These are phyloP conservation scores for Spilosoma lubricipeda DNA, from an alignment of 2,888 invertebrate genomes.

Conservation along the genomic window DNA sequence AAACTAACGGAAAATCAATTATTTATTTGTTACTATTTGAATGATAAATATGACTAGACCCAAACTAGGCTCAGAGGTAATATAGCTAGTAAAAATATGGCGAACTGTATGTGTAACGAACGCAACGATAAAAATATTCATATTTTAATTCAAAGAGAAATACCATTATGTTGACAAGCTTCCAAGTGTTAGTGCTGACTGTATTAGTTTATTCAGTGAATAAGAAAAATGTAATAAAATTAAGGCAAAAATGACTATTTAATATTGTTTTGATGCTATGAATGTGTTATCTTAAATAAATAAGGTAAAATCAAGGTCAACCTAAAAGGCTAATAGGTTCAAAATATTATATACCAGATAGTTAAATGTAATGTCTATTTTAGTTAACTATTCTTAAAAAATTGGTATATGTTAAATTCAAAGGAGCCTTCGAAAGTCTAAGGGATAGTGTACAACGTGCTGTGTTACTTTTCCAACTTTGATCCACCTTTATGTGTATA, in stretches of 20 bases:
- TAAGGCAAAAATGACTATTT: not conserved
- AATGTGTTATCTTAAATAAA: not conserved
- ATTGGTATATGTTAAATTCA: not conserved
- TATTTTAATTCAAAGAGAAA: constrained; percentile 37
- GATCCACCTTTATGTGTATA: not conserved
- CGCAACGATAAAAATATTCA: constrained; percentile 36
- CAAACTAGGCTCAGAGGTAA: constrained; percentile 31
- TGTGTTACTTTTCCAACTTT: not conserved
- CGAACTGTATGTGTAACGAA: constrained; percentile 42
- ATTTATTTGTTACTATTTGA: not conserved
- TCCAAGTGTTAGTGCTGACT: constrained; percentile 14
- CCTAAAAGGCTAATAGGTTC: not conserved
- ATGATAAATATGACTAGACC: constrained; percentile 2
- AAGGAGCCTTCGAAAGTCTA: not conserved
- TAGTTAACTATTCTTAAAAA: not conserved
- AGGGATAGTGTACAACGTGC: too few species aligned
- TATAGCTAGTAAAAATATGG: constrained; percentile 28
- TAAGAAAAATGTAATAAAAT: too few species aligned
- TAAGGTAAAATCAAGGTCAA: not conserved
- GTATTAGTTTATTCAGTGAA: not conserved
- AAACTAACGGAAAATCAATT: not conserved
- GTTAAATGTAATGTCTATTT: not conserved
- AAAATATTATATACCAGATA: not conserved
- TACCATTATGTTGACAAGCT: constrained; percentile 20
- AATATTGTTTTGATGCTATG: not conserved